These are phyloP conservation scores for Centropyge bicolor DNA, from an alignment of 2,797 vertebrate species.

Conservation along the genomic window DNA sequence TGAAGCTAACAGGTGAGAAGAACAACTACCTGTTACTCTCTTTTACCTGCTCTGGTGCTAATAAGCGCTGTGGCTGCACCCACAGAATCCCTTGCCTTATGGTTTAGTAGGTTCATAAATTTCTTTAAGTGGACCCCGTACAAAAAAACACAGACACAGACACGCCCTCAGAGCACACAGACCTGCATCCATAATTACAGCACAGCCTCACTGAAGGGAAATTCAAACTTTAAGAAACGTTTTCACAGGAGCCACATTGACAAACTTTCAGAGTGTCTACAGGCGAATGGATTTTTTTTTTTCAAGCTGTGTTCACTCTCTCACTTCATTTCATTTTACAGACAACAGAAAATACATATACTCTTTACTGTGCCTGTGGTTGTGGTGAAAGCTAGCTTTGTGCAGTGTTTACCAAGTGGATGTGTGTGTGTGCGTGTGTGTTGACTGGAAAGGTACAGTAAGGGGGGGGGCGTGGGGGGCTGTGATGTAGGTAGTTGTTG, in stretches of 20 bases:
- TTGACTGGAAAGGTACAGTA: slow-evolving; percentile 54
- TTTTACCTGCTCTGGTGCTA: slow-evolving; percentile 68
- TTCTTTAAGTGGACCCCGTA: slow-evolving; percentile 23
- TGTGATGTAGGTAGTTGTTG: slow-evolving; percentile 56
- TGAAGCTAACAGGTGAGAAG: slow-evolving; percentile 27
- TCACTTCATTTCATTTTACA: slow-evolving; percentile 48
- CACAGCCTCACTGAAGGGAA: slow-evolving; percentile 17
- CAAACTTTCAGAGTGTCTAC: slow-evolving; percentile 38
- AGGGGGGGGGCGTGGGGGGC: slow-evolving; percentile 17
- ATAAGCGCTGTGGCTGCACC: slow-evolving; percentile 28
- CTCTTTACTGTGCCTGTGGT: slow-evolving; percentile 75
- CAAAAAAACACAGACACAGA: slow-evolving; percentile 31
- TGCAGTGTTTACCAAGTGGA: slow-evolving; percentile 66
- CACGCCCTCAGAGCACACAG: slow-evolving; percentile 57
- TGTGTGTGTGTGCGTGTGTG: slow-evolving; percentile 26
- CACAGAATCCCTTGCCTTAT: slow-evolving; percentile 59
- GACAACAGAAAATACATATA: slow-evolving; percentile 52
- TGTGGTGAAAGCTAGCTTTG: slow-evolving; percentile 73
- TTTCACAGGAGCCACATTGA: slow-evolving; percentile 9
- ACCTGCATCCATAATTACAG: slow-evolving; percentile 33
- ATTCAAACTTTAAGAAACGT: slow-evolving; percentile 9
- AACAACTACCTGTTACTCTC: slow-evolving; percentile 21
- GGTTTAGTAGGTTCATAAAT: slow-evolving; percentile 30
- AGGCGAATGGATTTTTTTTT: slow-evolving; percentile 25
- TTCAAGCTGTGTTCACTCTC: slow-evolving; percentile 36